phyloP scores from a whole-genome alignment of 1,140 invertebrate genomes.

The Ylistrum balloti region DNA sequence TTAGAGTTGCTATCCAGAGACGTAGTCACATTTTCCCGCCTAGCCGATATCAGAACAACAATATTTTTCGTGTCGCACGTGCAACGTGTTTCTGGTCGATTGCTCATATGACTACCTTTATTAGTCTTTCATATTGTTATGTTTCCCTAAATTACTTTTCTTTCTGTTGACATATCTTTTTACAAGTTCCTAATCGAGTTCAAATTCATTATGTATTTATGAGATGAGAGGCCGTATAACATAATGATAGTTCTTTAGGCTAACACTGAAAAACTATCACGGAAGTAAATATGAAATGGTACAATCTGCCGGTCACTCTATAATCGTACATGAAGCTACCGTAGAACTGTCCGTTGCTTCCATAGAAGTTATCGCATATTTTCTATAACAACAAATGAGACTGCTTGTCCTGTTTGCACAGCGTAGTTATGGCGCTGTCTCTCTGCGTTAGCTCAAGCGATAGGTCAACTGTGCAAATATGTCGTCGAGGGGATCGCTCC shows the following conservation, averaged over 20 bases:
- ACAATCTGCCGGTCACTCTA: not conserved
- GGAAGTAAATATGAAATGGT: not conserved
- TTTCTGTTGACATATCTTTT: too few species aligned
- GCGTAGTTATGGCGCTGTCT: slow-evolving; percentile 13
- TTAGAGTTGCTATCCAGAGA: too few species aligned
- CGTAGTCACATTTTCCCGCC: too few species aligned
- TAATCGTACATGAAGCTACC: slow-evolving; percentile 23
- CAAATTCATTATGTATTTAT: not conserved
- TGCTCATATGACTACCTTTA: too few species aligned
- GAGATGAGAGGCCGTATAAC: not conserved
- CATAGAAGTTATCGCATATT: slow-evolving; percentile 22
- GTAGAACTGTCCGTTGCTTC: not conserved
- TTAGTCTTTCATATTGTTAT: too few species aligned
- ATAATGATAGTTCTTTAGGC: not conserved
- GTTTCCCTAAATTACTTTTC: too few species aligned
- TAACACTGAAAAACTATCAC: not conserved
- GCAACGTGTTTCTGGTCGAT: too few species aligned
- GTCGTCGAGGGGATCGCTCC: not conserved
- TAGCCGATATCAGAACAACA: too few species aligned
- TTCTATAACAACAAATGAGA: slow-evolving; percentile 40
- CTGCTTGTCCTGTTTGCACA: slow-evolving; percentile 4
- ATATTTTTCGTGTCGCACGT: too few species aligned
- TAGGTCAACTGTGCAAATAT: slow-evolving; percentile 25
- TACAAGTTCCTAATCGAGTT: too few species aligned
- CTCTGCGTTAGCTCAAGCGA: slow-evolving; percentile 16